Conservation (phyloP, 2,113 vertebrate genomes). For the Erythrocercus mccallii region DNA sequence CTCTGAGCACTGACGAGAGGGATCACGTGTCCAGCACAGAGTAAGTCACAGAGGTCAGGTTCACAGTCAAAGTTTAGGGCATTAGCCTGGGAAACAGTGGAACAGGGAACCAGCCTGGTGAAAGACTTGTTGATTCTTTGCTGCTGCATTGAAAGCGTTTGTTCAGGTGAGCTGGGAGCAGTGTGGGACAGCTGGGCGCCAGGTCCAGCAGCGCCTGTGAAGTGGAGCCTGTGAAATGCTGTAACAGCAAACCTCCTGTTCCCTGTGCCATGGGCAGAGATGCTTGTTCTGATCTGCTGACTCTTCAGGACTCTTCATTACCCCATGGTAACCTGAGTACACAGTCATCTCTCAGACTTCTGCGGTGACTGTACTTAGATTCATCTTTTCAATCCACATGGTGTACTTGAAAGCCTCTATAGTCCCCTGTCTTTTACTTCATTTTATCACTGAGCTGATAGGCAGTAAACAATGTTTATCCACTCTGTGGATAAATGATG, state of each 20-base stretch:
- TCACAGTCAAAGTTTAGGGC: not conserved
- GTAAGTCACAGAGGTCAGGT: not conserved
- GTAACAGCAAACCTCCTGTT: not conserved
- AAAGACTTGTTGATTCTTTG: not conserved
- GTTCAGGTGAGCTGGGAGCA: not conserved
- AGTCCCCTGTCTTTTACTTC: not conserved
- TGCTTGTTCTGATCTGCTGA: not conserved
- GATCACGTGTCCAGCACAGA: fast-evolving
- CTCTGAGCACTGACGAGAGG: not conserved
- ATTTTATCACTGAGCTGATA: not conserved
- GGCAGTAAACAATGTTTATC: not conserved
- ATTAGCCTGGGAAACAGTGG: not conserved
- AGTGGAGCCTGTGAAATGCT: not conserved
- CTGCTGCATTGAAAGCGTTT: not conserved
- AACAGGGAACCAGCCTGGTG: not conserved
- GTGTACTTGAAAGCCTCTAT: not conserved
- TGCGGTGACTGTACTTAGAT: not conserved
- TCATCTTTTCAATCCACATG: not conserved
- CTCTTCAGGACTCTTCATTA: not conserved
- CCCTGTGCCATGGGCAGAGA: not conserved
- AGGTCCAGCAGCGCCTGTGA: not conserved
- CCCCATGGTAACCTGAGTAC: not conserved
- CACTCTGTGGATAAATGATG: not conserved
- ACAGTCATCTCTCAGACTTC: not conserved
- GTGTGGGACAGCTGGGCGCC: not conserved